phyloP scores from a whole-genome alignment of 2,113 vertebrate species.

The Myotis davidii region DNA sequence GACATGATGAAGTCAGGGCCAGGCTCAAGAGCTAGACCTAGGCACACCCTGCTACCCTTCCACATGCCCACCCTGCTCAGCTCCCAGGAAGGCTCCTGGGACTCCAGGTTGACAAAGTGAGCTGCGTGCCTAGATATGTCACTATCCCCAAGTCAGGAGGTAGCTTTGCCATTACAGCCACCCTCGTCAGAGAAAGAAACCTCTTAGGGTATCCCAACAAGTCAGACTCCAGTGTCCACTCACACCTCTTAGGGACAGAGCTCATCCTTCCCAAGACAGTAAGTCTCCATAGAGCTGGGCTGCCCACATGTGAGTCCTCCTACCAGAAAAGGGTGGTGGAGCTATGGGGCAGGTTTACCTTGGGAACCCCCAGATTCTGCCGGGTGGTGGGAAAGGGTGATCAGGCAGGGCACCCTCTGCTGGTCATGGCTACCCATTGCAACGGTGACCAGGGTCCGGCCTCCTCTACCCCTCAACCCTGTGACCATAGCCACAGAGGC shows the following conservation, averaged over 20 bases:
- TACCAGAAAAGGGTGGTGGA: neutral
- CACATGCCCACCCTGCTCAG: fast-evolving
- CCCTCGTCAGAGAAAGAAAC: neutral
- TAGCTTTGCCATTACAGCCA: neutral
- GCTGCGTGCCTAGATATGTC: fast-evolving
- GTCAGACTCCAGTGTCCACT: no score
- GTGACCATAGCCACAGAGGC: neutral
- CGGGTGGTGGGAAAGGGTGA: neutral
- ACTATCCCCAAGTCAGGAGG: neutral
- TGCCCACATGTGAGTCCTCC: neutral
- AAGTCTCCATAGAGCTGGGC: neutral
- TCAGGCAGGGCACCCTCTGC: neutral
- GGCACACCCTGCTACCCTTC: fast-evolving
- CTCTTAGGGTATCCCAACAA: neutral
- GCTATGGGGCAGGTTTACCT: neutral
- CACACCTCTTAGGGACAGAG: neutral
- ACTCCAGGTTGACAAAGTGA: neutral
- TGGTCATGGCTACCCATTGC: neutral
- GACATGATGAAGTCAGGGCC: neutral
- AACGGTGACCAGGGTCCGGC: neutral
- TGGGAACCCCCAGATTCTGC: neutral
- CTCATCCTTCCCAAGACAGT: neutral
- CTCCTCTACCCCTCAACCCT: neutral
- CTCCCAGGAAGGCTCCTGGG: neutral
- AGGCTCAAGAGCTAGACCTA: neutral